These are phyloP conservation scores for Toxotes jaculatrix DNA, from an alignment of 2,113 vertebrate species.

Conservation along the genomic window DNA sequence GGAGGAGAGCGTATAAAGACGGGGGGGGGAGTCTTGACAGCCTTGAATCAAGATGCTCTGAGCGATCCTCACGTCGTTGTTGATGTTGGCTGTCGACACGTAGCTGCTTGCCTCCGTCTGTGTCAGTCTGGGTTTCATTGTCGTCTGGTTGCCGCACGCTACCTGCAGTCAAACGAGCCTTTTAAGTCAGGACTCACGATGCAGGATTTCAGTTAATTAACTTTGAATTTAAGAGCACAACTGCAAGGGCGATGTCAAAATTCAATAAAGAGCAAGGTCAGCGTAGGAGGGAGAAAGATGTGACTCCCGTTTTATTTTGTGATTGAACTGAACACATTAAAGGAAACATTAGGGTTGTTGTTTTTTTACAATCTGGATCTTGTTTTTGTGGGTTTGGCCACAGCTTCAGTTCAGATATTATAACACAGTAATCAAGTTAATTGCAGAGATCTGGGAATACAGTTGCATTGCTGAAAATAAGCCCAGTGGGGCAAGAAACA, in stretches of 20 bases:
- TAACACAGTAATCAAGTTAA: background rate
- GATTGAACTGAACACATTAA: background rate
- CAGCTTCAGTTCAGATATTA: background rate
- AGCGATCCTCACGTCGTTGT: slow-evolving; percentile 20
- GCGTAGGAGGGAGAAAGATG: background rate
- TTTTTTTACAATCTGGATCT: background rate
- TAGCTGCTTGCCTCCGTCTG: slow-evolving; percentile 13
- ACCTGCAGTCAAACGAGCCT: slow-evolving; percentile 18
- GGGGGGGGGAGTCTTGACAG: slow-evolving; percentile 24
- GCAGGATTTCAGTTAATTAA: slow-evolving; percentile 4
- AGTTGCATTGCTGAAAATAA: background rate
- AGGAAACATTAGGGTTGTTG: background rate
- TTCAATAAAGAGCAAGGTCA: background rate
- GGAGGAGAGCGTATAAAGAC: slow-evolving; percentile 24
- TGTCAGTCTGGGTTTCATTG: background rate
- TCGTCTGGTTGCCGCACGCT: background rate
- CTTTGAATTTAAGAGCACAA: background rate
- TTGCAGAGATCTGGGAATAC: background rate
- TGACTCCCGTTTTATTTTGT: background rate
- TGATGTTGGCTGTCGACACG: slow-evolving; percentile 14
- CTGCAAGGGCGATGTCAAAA: background rate
- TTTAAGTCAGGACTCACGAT: background rate
- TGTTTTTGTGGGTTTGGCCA: background rate
- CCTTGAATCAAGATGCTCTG: slow-evolving; percentile 50
- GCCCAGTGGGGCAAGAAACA: too few species aligned